phyloP scores from a whole-genome alignment of 2,113 vertebrate species.

The Paracyprichromis sp. region DNA sequence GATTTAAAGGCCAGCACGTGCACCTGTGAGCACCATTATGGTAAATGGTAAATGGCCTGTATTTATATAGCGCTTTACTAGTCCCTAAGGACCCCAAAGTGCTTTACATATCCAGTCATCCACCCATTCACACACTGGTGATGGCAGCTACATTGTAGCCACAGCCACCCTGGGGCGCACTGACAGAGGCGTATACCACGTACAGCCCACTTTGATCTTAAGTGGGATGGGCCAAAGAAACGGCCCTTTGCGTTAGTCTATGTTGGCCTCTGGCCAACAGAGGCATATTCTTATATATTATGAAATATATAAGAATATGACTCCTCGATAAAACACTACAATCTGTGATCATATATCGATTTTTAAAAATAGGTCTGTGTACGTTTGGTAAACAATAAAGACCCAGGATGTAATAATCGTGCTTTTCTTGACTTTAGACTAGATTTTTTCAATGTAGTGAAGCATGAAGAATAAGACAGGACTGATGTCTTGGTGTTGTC shows the following conservation, averaged over 20 bases:
- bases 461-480: background rate
- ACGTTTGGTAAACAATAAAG: background rate
- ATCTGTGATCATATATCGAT: background rate
- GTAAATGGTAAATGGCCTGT: no score
- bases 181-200: no score
- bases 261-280: no score
- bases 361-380: background rate
- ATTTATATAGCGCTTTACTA: no score
- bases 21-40: background rate
- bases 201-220: no score
- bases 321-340: conserved; percentile 14
- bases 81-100: no score
- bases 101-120: no score
- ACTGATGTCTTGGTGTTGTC: background rate
- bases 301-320: background rate
- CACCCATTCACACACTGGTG: no score
- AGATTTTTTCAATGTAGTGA: background rate
- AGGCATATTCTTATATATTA: background rate
- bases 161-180: no score
- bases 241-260: no score
- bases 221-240: no score
- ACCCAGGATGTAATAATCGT: background rate
- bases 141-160: no score
- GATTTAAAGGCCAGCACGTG: background rate
- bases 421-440: background rate